phyloP scores from a whole-genome alignment of 2,797 vertebrate species.

The Coilia nasus region DNA sequence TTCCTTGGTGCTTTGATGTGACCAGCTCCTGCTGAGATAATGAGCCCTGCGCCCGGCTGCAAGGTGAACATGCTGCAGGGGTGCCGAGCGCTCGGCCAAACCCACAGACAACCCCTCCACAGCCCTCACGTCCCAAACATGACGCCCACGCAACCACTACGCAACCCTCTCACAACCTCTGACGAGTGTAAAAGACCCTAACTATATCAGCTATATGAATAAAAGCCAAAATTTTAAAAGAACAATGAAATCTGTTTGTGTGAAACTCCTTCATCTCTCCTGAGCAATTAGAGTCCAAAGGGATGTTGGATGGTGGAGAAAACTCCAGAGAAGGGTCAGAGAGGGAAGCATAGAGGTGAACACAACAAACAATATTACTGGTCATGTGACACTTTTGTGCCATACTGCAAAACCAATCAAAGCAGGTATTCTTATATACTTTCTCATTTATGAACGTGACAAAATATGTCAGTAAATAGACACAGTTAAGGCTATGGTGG shows the following conservation, averaged over 20 bases:
- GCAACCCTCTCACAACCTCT: constrained; percentile 12
- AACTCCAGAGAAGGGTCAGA: not conserved
- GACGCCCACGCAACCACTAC: constrained; percentile 33
- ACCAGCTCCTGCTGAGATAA: constrained; percentile 82
- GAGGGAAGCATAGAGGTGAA: not conserved
- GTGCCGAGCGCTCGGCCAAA: constrained; percentile 64
- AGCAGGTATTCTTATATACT: not conserved
- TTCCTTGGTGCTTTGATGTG: constrained; percentile 89
- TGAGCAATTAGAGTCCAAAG: not conserved
- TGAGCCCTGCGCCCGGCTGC: constrained; percentile 75
- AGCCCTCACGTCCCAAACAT: constrained; percentile 5
- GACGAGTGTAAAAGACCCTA: not conserved
- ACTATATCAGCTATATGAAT: not conserved
- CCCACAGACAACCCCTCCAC: constrained; percentile 48
- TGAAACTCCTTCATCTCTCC: not conserved
- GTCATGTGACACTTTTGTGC: not conserved
- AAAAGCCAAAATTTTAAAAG: not conserved
- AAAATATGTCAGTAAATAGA: not conserved
- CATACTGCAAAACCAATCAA: not conserved
- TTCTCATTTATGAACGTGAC: not conserved
- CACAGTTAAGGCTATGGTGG: not conserved
- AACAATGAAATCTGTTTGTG: not conserved
- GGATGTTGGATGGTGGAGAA: not conserved
- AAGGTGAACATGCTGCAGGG: constrained; percentile 76
- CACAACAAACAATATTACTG: not conserved